Evolutionary conservation across 2,797 vertebrate species (phyloP), one percentile per base, ranked within the genome.

Genomic region (Peromyscus nudipes): DNA sequence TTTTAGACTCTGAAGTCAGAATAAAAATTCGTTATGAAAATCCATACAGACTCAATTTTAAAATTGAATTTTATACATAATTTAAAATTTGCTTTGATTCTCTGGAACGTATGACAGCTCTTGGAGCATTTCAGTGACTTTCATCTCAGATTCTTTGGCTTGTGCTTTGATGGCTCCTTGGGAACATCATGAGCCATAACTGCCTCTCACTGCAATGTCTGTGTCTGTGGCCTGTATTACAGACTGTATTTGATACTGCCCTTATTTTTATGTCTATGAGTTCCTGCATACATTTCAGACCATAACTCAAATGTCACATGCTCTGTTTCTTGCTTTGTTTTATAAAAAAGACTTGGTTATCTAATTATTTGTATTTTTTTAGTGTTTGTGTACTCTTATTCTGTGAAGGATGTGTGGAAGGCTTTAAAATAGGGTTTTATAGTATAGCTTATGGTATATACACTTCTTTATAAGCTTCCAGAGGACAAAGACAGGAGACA

Each of bases 61-160:
- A 92, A 88, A 43, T 37, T 82, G 46, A 94, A 79, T 88, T 93
- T 94, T 81, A 91, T 43, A 21, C 4, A 25, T 93, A 60, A 69
- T 46, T 96, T 65, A 92, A 62, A 2, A 13, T 89, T 96, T 62
- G 25, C 1, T 21, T 97, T 90, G 46, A 67, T 93, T 93, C 4
- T 89, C 16, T 96, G 57, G 60, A 64, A 79, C 84, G 19, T 29
- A 31, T 82, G 52, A 81, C 6, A 90, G 21, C 34, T 86, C 13
- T 73, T 23, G 9, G 12, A 94, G 4, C 8, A 79, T 79, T 94
- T 90, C 9, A 85, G 87, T 90, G 62, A 85, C 17, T 75, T 92
- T 82, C 57, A 46, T 71, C 12, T 49, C 31, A 40, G 55, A 77
- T 95, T 90, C 14, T 87, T 95, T 65, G 55, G 57, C 43, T 92